Evolutionary conservation across 1,140 invertebrate species (phyloP).

Genomic region (Rhyzopertha dominica): DNA sequence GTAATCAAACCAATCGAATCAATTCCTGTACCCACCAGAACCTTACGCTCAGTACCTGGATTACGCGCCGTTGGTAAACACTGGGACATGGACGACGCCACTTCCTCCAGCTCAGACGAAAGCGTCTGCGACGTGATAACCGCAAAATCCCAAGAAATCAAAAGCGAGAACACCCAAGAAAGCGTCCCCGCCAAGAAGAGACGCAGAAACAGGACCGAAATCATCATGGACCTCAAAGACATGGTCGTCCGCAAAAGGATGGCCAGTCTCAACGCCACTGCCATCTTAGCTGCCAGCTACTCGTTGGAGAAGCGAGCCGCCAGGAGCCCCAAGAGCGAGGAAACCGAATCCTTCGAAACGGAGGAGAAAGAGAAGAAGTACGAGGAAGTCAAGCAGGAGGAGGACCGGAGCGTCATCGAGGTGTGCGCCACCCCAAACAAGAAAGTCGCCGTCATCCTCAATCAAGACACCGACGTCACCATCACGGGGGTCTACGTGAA

Average conservation of each 20-base stretch:
- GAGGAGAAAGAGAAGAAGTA: conserved; percentile 44
- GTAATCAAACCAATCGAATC: conserved; percentile 24
- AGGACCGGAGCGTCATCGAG: conserved; percentile 55
- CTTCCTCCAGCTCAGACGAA: conserved; percentile 40
- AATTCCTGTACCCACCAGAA: conserved; percentile 49
- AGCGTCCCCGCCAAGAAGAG: conserved; percentile 29
- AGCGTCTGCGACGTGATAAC: no score
- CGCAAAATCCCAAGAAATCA: no score
- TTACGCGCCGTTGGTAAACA: conserved; percentile 72
- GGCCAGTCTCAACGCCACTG: conserved; percentile 88
- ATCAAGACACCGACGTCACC: conserved; percentile 80
- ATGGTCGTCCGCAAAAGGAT: conserved; percentile 86
- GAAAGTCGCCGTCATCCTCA: conserved; percentile 64
- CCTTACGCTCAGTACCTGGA: conserved; percentile 65
- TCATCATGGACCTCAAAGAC: conserved; percentile 79
- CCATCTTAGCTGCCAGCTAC: conserved; percentile 86
- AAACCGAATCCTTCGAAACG: conserved; percentile 47
- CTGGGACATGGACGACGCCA: conserved; percentile 67
- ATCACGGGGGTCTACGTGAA: conserved; percentile 77
- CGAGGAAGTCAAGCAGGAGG: conserved; percentile 48
- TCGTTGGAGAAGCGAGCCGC: conserved; percentile 64
- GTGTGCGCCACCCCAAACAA: conserved; percentile 50
- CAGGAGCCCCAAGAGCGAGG: conserved; percentile 52
- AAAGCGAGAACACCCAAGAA: conserved; percentile 16
- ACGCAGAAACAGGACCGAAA: conserved; percentile 51